Evolutionary conservation across 2,113 vertebrate species (phyloP).

Genomic region (Etheostoma cragini): DNA sequence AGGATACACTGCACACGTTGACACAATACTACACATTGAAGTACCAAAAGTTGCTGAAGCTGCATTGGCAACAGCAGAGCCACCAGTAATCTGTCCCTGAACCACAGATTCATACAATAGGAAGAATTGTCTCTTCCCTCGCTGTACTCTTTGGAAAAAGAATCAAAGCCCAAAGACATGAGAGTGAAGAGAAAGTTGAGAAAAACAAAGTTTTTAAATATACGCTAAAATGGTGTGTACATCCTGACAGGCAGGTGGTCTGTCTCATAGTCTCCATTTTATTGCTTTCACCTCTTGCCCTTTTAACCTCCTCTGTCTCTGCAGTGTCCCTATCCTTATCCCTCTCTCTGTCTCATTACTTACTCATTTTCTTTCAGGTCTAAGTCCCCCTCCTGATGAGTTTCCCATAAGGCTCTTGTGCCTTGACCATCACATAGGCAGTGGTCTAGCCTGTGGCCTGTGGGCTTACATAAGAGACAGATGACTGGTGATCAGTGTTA

Average conservation of each 20-base stretch:
- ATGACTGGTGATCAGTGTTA: slow-evolving; percentile 53
- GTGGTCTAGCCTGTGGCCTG: slow-evolving; percentile 17
- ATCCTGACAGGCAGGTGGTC: neutral
- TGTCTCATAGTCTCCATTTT: neutral
- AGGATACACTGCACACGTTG: slow-evolving; percentile 1
- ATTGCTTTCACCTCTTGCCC: neutral
- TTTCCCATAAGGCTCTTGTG: neutral
- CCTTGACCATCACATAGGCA: neutral
- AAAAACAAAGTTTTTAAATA: slow-evolving; percentile 19
- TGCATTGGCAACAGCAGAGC: slow-evolving; percentile 24
- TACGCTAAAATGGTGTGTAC: neutral
- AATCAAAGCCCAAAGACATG: slow-evolving; percentile 14
- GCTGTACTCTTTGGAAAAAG: neutral
- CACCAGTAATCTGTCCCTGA: slow-evolving; percentile 40
- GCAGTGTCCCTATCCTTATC: neutral
- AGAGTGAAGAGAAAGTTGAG: slow-evolving; percentile 11
- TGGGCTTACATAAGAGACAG: slow-evolving; percentile 55
- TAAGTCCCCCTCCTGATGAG: neutral
- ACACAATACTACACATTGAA: neutral
- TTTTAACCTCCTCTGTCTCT: neutral
- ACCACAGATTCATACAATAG: slow-evolving; percentile 50
- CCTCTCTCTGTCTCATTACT: neutral
- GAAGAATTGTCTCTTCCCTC: slow-evolving; percentile 27
- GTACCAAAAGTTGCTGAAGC: slow-evolving; percentile 38
- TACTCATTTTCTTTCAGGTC: neutral